phyloP scores from a whole-genome alignment of 2,797 vertebrate genomes.

The Pseudochaenichthys georgianus region DNA sequence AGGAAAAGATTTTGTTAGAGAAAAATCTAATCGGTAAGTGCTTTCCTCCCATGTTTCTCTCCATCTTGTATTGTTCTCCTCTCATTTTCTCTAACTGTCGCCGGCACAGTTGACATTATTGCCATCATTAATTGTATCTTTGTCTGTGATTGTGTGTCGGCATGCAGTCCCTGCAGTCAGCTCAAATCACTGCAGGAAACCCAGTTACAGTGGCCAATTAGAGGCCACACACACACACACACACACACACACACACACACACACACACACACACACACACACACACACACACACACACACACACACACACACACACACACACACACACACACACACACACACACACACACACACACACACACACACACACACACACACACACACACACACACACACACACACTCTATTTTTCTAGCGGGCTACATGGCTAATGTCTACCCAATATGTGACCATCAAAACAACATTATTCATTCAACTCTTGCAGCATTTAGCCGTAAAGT shows the following conservation, averaged over 20 bases:
- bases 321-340: constrained; percentile 7
- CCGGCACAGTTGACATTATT: constrained; percentile 52
- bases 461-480: constrained; percentile 34
- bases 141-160: constrained; percentile 12
- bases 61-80: constrained; percentile 20
- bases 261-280: too few species aligned
- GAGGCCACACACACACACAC: constrained; percentile 43
- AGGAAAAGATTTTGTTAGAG: constrained; percentile 13
- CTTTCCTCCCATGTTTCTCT: not conserved
- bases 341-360: too few species aligned
- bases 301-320: too few species aligned
- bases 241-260: constrained; percentile 1
- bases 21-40: constrained; percentile 36
- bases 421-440: constrained; percentile 10
- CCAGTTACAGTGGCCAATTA: constrained; percentile 71
- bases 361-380: constrained; percentile 22
- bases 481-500: constrained; percentile 29
- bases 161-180: constrained; percentile 48
- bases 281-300: too few species aligned
- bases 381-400: constrained; percentile 5
- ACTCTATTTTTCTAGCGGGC: constrained; percentile 18
- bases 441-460: constrained; percentile 51
- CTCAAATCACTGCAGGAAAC: constrained; percentile 62
- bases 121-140: constrained; percentile 62
- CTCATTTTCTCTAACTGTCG: constrained; percentile 33